These are phyloP conservation scores for Lacerta bilineata DNA, from an alignment of 2,797 vertebrate genomes.

Conservation along the genomic window DNA sequence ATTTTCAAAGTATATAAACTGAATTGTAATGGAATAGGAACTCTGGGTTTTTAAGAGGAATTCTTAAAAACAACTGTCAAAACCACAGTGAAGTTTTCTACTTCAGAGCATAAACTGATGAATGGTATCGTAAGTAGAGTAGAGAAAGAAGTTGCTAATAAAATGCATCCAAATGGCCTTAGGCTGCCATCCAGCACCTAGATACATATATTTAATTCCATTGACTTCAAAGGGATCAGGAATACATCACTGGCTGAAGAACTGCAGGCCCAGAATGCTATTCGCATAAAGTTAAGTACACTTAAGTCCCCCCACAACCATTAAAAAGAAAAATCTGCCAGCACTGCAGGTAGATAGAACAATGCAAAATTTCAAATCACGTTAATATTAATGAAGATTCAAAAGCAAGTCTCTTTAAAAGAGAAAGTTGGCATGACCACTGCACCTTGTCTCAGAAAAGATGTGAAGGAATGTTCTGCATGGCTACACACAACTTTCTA, in stretches of 20 bases:
- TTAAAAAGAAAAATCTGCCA: slow-evolving; percentile 6
- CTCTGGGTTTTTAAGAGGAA: slow-evolving; percentile 4
- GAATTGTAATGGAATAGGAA: slow-evolving; percentile 1
- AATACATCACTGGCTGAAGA: slow-evolving; percentile 6
- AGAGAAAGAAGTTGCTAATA: slow-evolving; percentile 32
- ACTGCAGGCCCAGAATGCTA: neutral
- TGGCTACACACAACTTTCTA: slow-evolving; percentile 17
- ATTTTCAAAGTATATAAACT: neutral
- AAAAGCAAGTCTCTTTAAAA: slow-evolving; percentile 28
- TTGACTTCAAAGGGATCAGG: slow-evolving; percentile 12
- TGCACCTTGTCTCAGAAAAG: slow-evolving; percentile 29
- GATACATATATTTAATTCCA: neutral
- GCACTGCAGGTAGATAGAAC: neutral
- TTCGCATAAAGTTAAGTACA: slow-evolving; percentile 12
- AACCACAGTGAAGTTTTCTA: neutral
- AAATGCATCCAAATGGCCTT: neutral
- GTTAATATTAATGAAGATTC: slow-evolving; percentile 20
- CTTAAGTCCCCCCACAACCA: neutral
- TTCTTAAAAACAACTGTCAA: slow-evolving; percentile 5
- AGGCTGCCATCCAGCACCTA: neutral
- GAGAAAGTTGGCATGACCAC: slow-evolving; percentile 18
- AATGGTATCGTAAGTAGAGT: neutral
- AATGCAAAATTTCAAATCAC: neutral
- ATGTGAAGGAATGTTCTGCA: slow-evolving; percentile 13
- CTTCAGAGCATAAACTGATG: slow-evolving; percentile 20